Percentiles rank a stretch among this genome's conserved stretches.
Evolutionary conservation across 2,113 vertebrate genomes (phyloP).

Genomic region (Serinus canaria): DNA sequence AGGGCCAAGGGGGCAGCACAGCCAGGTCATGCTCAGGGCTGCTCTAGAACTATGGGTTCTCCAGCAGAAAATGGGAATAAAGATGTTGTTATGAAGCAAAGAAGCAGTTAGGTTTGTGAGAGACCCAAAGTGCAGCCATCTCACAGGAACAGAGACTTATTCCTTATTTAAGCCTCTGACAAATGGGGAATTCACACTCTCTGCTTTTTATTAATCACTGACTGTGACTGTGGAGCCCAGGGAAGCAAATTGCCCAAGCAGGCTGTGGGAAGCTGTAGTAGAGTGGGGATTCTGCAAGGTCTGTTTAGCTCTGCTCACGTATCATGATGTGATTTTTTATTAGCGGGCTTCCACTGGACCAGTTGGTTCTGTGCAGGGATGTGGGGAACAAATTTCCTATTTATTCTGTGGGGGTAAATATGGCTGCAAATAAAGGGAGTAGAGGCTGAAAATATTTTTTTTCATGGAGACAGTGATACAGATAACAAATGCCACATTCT

Average conservation of each 20-base stretch:
- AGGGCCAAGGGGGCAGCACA: background rate
- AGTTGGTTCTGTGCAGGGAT: background rate
- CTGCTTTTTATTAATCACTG: background rate
- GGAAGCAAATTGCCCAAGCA: background rate
- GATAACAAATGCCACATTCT: background rate
- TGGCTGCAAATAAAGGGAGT: background rate
- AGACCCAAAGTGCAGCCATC: background rate
- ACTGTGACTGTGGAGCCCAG: background rate
- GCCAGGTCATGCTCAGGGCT: background rate
- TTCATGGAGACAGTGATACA: background rate
- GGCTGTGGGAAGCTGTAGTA: background rate
- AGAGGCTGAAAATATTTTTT: background rate
- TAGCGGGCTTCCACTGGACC: background rate
- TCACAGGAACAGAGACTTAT: background rate
- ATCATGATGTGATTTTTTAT: rapidly evolving
- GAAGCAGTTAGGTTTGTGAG: background rate
- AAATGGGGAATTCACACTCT: background rate
- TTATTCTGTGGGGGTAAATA: background rate
- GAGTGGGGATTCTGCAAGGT: rapidly evolving
- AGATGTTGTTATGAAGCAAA: background rate
- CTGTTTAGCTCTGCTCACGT: background rate
- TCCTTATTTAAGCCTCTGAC: background rate
- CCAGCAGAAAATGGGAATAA: background rate
- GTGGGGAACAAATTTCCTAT: background rate
- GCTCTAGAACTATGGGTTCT: background rate